These are phyloP conservation scores for Platysteira castanea DNA, from an alignment of 2,113 vertebrate genomes.

Conservation along the genomic window DNA sequence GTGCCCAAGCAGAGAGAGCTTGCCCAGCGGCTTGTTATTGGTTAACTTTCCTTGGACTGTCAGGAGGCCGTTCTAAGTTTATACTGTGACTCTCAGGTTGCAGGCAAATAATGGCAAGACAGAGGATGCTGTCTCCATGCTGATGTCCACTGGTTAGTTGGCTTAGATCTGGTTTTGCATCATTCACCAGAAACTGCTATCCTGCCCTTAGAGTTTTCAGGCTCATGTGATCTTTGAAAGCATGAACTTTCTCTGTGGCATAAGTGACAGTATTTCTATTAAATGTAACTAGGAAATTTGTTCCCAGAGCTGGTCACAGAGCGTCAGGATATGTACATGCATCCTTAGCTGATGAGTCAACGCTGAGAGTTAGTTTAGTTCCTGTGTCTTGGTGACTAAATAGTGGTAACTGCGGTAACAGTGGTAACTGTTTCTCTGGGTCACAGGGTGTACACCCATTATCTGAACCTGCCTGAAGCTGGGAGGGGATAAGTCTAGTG, in stretches of 20 bases:
- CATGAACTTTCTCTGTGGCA: background rate
- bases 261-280: background rate
- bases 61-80: conserved; percentile 28
- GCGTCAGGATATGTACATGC: rapidly evolving
- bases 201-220: background rate
- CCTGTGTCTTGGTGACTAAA: background rate
- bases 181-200: background rate
- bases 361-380: background rate
- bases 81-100: background rate
- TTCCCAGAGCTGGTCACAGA: background rate
- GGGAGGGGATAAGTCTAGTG: background rate
- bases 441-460: background rate
- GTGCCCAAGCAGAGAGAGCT: background rate
- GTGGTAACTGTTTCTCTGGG: background rate
- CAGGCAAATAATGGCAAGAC: background rate
- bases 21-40: background rate
- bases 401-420: background rate
- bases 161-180: background rate
- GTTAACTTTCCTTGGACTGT: background rate
- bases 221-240: background rate
- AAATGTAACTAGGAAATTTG: background rate
- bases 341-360: background rate
- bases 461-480: background rate
- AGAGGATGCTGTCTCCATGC: background rate
- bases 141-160: background rate